Base-by-base conservation (phyloP, 1,140 invertebrate species). In the Chironomus striatipennis region DNA sequence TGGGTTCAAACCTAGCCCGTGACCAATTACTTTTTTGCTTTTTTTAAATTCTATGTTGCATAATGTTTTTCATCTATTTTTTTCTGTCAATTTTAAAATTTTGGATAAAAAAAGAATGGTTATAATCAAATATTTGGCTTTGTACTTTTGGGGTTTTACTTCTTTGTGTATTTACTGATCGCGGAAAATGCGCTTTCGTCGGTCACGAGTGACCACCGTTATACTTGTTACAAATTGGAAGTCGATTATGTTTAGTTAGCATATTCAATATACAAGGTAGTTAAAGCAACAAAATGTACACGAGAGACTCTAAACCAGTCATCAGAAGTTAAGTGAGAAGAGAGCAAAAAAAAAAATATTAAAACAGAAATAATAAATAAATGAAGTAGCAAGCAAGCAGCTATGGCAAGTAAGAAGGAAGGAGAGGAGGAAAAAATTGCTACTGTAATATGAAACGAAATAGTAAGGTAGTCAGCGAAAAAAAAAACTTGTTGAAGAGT, bases 141-240 rank as follows among this genome's bases (percentile, higher is more conserved):
- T n/a, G n/a, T n/a, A n/a, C n/a, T n/a, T n/a, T n/a, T n/a, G n/a
- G n/a, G n/a, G n/a, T n/a, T n/a, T n/a, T n/a, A n/a, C n/a, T n/a
- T n/a, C n/a, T n/a, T n/a, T n/a, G n/a, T n/a, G n/a, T n/a, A n/a
- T n/a, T n/a, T n/a, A n/a, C n/a, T n/a, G n/a, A n/a, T n/a, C n/a
- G n/a, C n/a, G n/a, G n/a, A n/a, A n/a, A n/a, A n/a, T n/a, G n/a
- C n/a, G n/a, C n/a, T n/a, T n/a, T n/a, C n/a, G n/a, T n/a, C n/a
- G n/a, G n/a, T n/a, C n/a, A n/a, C n/a, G n/a, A n/a, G n/a, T n/a
- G n/a, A n/a, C n/a, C n/a, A n/a, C n/a, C n/a, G n/a, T n/a, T n/a
- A n/a, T n/a, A n/a, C n/a, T n/a, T n/a, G 24, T n/a, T 57, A 57
- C 47, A 57, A 57, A 57, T 57, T 57, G 47, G 47, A 57, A n/a